Base-by-base conservation (phyloP, 2,113 vertebrate genomes). In the Noctilio leporinus region DNA sequence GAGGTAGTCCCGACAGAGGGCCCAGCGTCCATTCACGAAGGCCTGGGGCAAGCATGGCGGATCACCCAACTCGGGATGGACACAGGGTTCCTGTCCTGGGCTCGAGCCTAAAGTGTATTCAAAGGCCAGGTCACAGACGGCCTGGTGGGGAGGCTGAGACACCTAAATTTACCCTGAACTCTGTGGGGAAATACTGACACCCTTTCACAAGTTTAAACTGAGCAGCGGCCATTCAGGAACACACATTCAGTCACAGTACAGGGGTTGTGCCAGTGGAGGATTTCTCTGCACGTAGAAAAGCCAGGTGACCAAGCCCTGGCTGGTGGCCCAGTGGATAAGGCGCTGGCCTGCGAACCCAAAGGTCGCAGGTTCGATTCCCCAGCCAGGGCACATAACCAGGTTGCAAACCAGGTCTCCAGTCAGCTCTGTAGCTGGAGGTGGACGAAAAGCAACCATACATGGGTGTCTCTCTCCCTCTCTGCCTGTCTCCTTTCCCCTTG, bases 11-110 rank as follows among this genome's bases (percentile, higher is more conserved):
- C 1, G 6, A 14, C 7, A 20, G 24, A 53, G 16, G 7, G 4
- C 30, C 7, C 3, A 19, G 38, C 47, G 10, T 30, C 9, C 10
- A 10, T 30, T 11, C 10, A 16, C 47, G 11, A 49, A 22, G 15
- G 49, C 15, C 1, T 22, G 9, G 10, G 70, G 19, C 3, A 7
- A 2, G 7, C 3, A 7, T 3, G 7, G 33, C 30, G 26, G 43
- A 5, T n/a, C 24, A 55, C 59, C 53, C 14, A 2, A 0, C 2
- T 3, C n/a, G 30, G 10, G 67, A n/a, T 2, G 0, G 7, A 69
- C 28, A 35, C 5, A 0, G 0, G 17, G 19, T 7, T 30, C 51
- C 45, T 17, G 11, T 9, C 3, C 7, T 57, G 7, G 59, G 40
- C 26, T 7, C 2, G 24, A 26, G 28, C 9, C 19, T 30, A 5